Conservation (phyloP, 2,797 vertebrate species). For the Adelosebastes latens region DNA sequence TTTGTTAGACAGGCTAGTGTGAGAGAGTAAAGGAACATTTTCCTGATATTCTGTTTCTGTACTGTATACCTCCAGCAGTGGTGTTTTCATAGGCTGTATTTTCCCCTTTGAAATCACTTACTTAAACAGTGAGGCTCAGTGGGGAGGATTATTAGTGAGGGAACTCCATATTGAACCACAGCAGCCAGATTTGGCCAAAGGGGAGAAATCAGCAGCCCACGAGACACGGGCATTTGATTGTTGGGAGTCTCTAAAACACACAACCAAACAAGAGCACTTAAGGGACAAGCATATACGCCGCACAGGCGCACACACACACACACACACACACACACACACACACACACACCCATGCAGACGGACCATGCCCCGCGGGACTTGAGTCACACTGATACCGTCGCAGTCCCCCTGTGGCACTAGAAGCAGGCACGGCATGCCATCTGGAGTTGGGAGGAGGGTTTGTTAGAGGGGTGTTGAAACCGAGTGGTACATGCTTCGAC, state of each 20-base stretch:
- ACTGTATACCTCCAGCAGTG: not conserved
- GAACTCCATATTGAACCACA: slow-evolving; percentile 61
- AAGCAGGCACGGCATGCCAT: slow-evolving; percentile 81
- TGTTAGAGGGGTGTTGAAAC: slow-evolving; percentile 80
- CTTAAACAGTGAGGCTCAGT: slow-evolving; percentile 43
- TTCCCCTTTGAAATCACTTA: slow-evolving; percentile 35
- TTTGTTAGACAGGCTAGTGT: not conserved
- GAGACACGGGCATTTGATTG: slow-evolving; percentile 39
- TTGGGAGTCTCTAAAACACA: slow-evolving; percentile 51
- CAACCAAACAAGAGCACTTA: slow-evolving; percentile 52
- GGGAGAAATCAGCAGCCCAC: slow-evolving; percentile 48
- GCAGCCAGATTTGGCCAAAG: slow-evolving; percentile 56
- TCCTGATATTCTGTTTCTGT: not conserved
- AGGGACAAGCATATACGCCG: slow-evolving; percentile 19
- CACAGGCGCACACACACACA: slow-evolving; percentile 49
- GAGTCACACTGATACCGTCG: slow-evolving; percentile 62
- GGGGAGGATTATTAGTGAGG: slow-evolving; percentile 44
- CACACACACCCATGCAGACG: slow-evolving; percentile 33
- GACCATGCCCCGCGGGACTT: slow-evolving; percentile 55
- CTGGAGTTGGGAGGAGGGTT: slow-evolving; percentile 81
- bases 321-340: slow-evolving; percentile 62
- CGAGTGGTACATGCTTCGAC: slow-evolving; percentile 78
- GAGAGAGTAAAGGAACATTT: not conserved
- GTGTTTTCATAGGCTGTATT: slow-evolving; percentile 15
- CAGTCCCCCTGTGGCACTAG: slow-evolving; percentile 73